phyloP scores from a whole-genome alignment of 1,140 invertebrate species.

The Aphelenchoides avenae region DNA sequence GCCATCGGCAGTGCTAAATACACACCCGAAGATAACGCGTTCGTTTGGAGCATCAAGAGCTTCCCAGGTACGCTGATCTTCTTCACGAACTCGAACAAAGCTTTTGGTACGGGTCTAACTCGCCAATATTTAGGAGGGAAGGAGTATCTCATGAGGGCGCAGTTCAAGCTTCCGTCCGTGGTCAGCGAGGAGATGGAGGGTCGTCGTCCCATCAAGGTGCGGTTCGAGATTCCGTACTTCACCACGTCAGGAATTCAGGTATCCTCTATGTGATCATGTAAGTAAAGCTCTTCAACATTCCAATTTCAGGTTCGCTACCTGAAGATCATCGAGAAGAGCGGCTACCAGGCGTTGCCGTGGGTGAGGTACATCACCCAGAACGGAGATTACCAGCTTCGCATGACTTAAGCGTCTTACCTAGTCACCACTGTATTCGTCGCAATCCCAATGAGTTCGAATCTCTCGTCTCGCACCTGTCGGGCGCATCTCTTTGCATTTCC shows the following conservation, averaged over 20 bases:
- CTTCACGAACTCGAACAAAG: too few species aligned
- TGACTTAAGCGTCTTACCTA: constrained; percentile 16
- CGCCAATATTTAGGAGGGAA: constrained; percentile 68
- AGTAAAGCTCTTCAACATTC: too few species aligned
- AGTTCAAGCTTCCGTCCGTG: constrained; percentile 96
- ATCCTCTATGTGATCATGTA: constrained; percentile 27
- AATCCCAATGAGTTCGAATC: too few species aligned
- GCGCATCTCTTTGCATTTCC: too few species aligned
- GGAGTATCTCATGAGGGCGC: constrained; percentile 96
- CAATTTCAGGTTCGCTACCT: constrained; percentile 78
- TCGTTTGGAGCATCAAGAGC: constrained; percentile 99
- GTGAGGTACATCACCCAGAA: constrained; percentile 97
- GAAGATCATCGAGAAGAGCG: constrained; percentile 99
- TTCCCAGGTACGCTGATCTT: constrained; percentile 76
- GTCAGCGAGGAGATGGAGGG: constrained; percentile 90
- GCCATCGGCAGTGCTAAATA: constrained; percentile 93
- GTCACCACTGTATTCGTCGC: too few species aligned
- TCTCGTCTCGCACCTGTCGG: too few species aligned
- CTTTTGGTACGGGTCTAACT: constrained; percentile 9
- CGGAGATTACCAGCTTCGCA: constrained; percentile 95
- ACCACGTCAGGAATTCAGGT: constrained; percentile 98
- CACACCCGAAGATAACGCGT: constrained; percentile 75
- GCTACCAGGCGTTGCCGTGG: constrained; percentile 98
- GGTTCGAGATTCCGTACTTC: constrained; percentile 99
- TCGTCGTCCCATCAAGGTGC: constrained; percentile 94